phyloP scores from a whole-genome alignment of 1,140 invertebrate species.

The Eueides isabella region DNA sequence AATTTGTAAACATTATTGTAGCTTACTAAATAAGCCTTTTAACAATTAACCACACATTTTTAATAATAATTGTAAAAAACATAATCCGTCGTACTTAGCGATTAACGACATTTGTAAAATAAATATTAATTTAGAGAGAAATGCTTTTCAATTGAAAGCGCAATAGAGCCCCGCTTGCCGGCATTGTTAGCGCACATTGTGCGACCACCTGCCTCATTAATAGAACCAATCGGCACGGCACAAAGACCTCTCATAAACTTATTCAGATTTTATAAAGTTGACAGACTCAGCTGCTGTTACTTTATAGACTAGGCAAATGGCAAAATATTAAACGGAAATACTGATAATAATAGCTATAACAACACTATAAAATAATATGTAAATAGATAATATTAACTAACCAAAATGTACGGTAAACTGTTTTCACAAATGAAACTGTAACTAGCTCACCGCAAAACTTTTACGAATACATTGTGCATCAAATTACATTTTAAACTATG shows the following conservation, averaged over 20 bases:
- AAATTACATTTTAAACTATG: constrained; percentile 17
- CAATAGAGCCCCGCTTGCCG: constrained; percentile 38
- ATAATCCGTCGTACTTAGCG: not conserved
- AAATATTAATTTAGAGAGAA: constrained; percentile 43
- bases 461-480: constrained; percentile 20
- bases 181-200: constrained; percentile 60
- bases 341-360: not conserved
- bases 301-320: not conserved
- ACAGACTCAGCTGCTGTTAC: constrained; percentile 31
- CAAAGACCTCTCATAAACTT: constrained; percentile 37
- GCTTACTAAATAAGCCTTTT: not conserved
- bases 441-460: not conserved
- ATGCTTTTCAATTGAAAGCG: constrained; percentile 42
- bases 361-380: not conserved
- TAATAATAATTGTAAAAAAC: not conserved
- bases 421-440: constrained; percentile 12
- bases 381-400: constrained; percentile 7
- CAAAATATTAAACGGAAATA: not conserved
- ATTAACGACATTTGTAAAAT: constrained; percentile 27
- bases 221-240: constrained; percentile 45
- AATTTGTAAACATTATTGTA: too few species aligned
- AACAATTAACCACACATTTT: not conserved
- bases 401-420: constrained; percentile 10
- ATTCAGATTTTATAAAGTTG: constrained; percentile 27
- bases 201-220: constrained; percentile 71